Evolutionary conservation across 2,113 vertebrate genomes (phyloP).

Genomic region (Sander lucioperca): DNA sequence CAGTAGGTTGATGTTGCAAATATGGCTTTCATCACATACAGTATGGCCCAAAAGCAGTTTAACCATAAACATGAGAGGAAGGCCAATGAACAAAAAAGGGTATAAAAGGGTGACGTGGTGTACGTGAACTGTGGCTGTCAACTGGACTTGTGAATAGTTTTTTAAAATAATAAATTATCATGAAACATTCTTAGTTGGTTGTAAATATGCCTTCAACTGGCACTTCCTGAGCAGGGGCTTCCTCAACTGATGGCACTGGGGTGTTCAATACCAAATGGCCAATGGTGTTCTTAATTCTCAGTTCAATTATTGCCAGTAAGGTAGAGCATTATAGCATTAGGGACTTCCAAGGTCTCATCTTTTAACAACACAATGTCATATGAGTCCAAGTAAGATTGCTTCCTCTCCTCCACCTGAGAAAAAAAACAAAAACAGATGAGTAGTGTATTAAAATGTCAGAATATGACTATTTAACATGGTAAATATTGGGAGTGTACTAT

Average conservation of each 20-base stretch:
- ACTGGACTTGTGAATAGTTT: background rate
- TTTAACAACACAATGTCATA: slow-evolving; percentile 93
- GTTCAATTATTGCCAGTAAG: slow-evolving; percentile 80
- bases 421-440: background rate
- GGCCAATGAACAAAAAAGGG: background rate
- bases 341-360: slow-evolving; percentile 92
- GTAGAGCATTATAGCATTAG: slow-evolving; percentile 88
- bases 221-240: background rate
- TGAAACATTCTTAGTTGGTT: slow-evolving; percentile 1
- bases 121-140: background rate
- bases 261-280: background rate
- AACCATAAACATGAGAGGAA: background rate
- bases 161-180: slow-evolving; percentile 11
- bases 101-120: background rate
- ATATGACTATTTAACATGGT: background rate
- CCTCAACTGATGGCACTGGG: slow-evolving; percentile 7
- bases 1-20: background rate
- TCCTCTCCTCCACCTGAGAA: slow-evolving; percentile 89
- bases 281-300: background rate
- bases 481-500: background rate
- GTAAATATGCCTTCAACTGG: background rate
- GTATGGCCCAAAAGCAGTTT: background rate
- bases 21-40: background rate
- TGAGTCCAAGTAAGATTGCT: slow-evolving; percentile 86
- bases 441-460: background rate